A percentile compares a stretch with the other conserved stretches of the same genome.
Evolutionary conservation across 2,113 vertebrate genomes (phyloP).

Genomic region (Sceloporus undulatus): DNA sequence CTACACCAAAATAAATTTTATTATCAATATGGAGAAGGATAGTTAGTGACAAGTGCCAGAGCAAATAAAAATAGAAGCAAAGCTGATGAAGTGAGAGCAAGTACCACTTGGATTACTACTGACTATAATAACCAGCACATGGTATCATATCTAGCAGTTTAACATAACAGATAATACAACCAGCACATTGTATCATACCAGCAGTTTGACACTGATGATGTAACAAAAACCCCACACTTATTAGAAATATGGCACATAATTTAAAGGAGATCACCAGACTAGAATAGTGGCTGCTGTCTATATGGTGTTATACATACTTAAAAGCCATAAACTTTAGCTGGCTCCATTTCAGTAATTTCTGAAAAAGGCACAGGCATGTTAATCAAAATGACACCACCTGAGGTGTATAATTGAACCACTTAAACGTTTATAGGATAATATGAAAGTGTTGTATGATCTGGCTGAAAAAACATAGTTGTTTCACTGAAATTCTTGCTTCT

Average conservation of each 20-base stretch:
- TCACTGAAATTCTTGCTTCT: conserved; percentile 47
- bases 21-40: not conserved
- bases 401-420: not conserved
- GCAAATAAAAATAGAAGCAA: not conserved
- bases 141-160: too few relatives aligned
- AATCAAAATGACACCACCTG: not conserved
- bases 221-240: too few relatives aligned
- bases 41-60: not conserved
- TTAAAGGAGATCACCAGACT: too few relatives aligned
- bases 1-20: not conserved
- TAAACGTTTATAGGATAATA: not conserved
- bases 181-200: too few relatives aligned
- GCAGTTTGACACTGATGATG: too few relatives aligned
- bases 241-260: too few relatives aligned
- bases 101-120: too few relatives aligned
- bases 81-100: not conserved
- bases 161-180: too few relatives aligned
- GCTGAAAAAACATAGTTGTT: not conserved
- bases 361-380: not conserved
- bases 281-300: too few relatives aligned
- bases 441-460: not conserved
- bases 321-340: not conserved
- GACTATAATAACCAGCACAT: too few relatives aligned
- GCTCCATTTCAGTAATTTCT: not conserved
- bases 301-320: not conserved